Percentiles rank a stretch among this genome's conserved stretches.
Conservation (phyloP, 2,113 vertebrate genomes). For the Hippocampus comes region DNA sequence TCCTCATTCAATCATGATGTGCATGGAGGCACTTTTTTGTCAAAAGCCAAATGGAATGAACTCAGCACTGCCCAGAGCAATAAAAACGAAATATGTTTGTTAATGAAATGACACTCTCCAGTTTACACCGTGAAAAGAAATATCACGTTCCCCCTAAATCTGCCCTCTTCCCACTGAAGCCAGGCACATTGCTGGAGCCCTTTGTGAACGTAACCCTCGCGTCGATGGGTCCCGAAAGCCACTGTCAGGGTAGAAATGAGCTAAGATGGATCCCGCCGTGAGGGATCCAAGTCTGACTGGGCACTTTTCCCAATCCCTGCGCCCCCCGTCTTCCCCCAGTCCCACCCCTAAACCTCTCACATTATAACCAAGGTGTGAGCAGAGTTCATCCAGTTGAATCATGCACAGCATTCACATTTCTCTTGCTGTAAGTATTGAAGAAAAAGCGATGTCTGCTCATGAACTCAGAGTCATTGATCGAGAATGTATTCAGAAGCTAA, state of each 20-base stretch:
- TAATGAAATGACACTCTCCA: slow-evolving; percentile 52
- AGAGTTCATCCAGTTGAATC: slow-evolving; percentile 27
- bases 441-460: slow-evolving; percentile 18
- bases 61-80: slow-evolving; percentile 25
- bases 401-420: slow-evolving; percentile 13
- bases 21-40: slow-evolving; percentile 30
- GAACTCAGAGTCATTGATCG: slow-evolving; percentile 25
- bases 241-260: slow-evolving; percentile 57
- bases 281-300: slow-evolving; percentile 54
- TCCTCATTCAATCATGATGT: slow-evolving; percentile 25
- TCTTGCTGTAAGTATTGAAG: slow-evolving; percentile 2
- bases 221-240: slow-evolving; percentile 47
- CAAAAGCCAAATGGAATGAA: slow-evolving; percentile 36
- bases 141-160: slow-evolving; percentile 54
- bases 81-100: slow-evolving; percentile 61
- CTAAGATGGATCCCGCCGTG: slow-evolving; percentile 70
- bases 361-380: slow-evolving; percentile 54
- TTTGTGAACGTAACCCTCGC: slow-evolving; percentile 46
- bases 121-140: slow-evolving; percentile 46
- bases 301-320: slow-evolving; percentile 35
- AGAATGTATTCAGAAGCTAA: slow-evolving; percentile 5
- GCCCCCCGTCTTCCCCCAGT: slow-evolving; percentile 5
- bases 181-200: slow-evolving; percentile 57
- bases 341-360: slow-evolving; percentile 41
- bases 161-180: slow-evolving; percentile 15